Evolutionary conservation across 2,888 invertebrate genomes (phyloP).

Genomic region (Perithous albicinctus): DNA sequence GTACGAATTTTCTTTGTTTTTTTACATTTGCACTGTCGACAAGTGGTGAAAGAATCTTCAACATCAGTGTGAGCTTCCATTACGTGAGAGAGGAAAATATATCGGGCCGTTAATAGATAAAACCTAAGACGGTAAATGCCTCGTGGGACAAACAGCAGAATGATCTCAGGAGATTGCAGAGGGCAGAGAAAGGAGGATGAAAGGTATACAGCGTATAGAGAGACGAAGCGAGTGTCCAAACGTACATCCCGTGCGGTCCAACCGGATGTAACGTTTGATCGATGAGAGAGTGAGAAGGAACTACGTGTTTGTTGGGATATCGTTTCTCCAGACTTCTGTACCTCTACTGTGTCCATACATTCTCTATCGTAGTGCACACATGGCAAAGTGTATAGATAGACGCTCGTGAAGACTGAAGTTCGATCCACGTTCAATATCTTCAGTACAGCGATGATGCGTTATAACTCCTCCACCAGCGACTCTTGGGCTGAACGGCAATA

Average conservation of each 20-base stretch:
- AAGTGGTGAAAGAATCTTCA: slow-evolving; percentile 1
- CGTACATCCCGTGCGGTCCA: slow-evolving; percentile 12
- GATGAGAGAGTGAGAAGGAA: slow-evolving; percentile 45
- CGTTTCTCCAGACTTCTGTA: slow-evolving; percentile 22
- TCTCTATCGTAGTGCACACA: slow-evolving; percentile 12
- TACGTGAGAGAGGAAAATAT: slow-evolving; percentile 31
- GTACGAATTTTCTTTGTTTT: neutral
- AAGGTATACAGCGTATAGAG: slow-evolving; percentile 6
- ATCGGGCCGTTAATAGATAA: slow-evolving; percentile 57
- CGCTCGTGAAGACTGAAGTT: slow-evolving; percentile 29
- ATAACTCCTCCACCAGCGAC: neutral
- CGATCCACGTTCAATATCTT: slow-evolving; percentile 42
- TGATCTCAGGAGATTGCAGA: slow-evolving; percentile 25
- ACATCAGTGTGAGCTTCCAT: slow-evolving; percentile 22
- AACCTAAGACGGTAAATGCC: slow-evolving; percentile 55
- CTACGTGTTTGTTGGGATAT: slow-evolving; percentile 36
- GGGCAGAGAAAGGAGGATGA: neutral
- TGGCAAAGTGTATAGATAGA: slow-evolving; percentile 26
- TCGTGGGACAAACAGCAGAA: slow-evolving; percentile 53
- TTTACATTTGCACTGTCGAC: neutral
- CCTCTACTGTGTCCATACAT: slow-evolving; percentile 16
- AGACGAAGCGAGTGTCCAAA: slow-evolving; percentile 39
- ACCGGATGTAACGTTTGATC: slow-evolving; percentile 55
- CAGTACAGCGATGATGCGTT: slow-evolving; percentile 10
- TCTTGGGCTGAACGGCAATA: slow-evolving; percentile 57